Base-by-base conservation (phyloP, 2,888 invertebrate genomes). In the Ornithoptera priamus region DNA sequence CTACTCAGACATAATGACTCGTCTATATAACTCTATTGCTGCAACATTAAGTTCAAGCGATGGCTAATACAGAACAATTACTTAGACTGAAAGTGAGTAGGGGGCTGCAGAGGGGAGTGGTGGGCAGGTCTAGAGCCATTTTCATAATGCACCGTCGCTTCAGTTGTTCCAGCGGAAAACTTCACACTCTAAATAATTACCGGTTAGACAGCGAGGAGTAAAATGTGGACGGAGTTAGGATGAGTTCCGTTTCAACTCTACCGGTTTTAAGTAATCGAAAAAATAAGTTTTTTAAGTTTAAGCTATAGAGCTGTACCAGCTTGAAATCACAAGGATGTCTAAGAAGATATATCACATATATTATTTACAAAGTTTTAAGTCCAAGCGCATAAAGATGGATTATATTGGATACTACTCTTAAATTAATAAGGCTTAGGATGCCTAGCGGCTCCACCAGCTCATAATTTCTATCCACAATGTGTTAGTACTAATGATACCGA, bases 141-240 rank as follows among this genome's bases (percentile, higher is more conserved):
- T 87, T 86, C 87, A 89, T 89, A 89, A 89, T 89, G 89, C 88
- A 87, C 85, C 80, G 75, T 77, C 79, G 77, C 77, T 81, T 80
- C 77, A 78, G 80, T 77, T 71, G 80, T 77, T 71, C 71, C 61
- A 74, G 75, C 77, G 78, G 78, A 82, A 86, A 87, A 88, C 83
- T 89, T 88, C 85, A 86, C 86, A 87, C 88, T 88, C 86, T 86
- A 87, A 88, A 88, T 88, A 86, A 88, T 88, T 87, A 87, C 78
- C 80, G 73, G 72, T 69, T 75, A 73, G 72, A 69, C 65, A 70
- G 72, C 69, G 72, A 24, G 65, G 65, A 71, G 73, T 65, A 67
- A 72, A 70, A 72, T 71, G 73, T 72, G 58, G 70, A 64, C 60
- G 18, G 50, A 65, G 60, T 65, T 61, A 20, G 60, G 65, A 68